phyloP scores from a whole-genome alignment of 2,113 vertebrate species.

The Kryptolebias marmoratus region DNA sequence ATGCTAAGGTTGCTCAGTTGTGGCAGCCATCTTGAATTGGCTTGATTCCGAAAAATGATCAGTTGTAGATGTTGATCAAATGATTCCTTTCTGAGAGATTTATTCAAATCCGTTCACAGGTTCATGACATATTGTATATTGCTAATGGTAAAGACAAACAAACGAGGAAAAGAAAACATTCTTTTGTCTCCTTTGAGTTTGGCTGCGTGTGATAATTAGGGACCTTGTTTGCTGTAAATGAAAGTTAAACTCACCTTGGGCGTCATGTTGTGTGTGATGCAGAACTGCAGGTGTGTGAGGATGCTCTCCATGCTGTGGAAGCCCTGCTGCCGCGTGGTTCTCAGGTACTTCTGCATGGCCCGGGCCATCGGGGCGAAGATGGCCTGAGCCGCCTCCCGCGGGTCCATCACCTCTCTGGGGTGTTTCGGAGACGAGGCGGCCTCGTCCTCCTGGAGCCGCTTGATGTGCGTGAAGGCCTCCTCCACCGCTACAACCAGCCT shows the following conservation, averaged over 20 bases:
- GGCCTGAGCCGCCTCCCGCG: slow-evolving; percentile 93
- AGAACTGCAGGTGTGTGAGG: slow-evolving; percentile 95
- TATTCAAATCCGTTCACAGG: too few species aligned
- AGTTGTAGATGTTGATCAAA: too few species aligned
- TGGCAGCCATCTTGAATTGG: too few species aligned
- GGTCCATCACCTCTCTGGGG: slow-evolving; percentile 94
- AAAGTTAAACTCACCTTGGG: slow-evolving; percentile 84
- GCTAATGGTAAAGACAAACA: too few species aligned
- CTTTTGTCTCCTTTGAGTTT: too few species aligned
- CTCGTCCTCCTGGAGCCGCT: slow-evolving; percentile 93
- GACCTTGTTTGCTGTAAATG: neutral
- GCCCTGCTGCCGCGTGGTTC: slow-evolving; percentile 94
- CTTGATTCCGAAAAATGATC: too few species aligned
- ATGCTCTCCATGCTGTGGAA: slow-evolving; percentile 99
- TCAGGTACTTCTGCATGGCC: slow-evolving; percentile 97
- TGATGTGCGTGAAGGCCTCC: slow-evolving; percentile 97
- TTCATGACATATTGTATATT: too few species aligned
- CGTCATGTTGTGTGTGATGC: slow-evolving; percentile 98
- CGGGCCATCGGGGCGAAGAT: slow-evolving; percentile 98
- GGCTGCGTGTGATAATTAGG: too few species aligned
- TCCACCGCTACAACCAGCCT: slow-evolving; percentile 96
- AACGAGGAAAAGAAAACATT: too few species aligned
- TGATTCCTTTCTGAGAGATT: too few species aligned
- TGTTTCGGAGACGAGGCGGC: slow-evolving; percentile 81
- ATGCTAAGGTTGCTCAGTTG: too few species aligned